Evolutionary conservation across 2,113 vertebrate species (phyloP).

Genomic region (Seriola rivoliana): DNA sequence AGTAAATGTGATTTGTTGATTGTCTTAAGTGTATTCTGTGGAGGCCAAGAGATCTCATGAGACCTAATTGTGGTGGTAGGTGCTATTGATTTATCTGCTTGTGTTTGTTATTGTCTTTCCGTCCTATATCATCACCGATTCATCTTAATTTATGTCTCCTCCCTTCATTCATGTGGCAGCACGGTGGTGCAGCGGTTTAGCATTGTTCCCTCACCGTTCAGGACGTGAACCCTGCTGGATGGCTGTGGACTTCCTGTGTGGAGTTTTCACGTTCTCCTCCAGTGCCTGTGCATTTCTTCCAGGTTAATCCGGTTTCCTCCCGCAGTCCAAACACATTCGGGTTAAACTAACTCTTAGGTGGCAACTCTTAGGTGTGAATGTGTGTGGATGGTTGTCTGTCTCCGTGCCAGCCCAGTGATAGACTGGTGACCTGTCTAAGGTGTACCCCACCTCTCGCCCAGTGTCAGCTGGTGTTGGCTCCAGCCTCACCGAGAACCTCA

Average conservation of each 20-base stretch:
- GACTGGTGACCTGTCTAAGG: neutral
- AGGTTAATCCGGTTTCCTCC: neutral
- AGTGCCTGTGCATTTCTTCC: neutral
- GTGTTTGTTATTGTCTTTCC: constrained; percentile 4
- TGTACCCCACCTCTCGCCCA: neutral
- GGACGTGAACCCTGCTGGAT: neutral
- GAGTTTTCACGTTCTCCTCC: no score
- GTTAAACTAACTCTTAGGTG: no score
- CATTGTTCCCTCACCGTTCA: neutral
- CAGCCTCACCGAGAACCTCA: neutral
- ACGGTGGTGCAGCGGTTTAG: neutral
- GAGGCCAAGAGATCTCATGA: constrained; percentile 27
- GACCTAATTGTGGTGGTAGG: constrained; percentile 50
- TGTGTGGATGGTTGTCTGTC: neutral
- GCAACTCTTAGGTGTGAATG: neutral
- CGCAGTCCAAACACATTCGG: no score
- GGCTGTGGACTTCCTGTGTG: neutral
- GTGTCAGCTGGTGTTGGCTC: neutral
- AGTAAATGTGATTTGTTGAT: constrained; percentile 34
- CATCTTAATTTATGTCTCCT: constrained; percentile 16
- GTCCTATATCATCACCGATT: neutral
- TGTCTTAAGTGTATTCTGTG: neutral
- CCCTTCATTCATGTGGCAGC: neutral
- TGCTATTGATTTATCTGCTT: constrained; percentile 46
- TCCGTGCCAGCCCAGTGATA: no score